Evolutionary conservation across 2,113 vertebrate genomes (phyloP).

Genomic region (Eptesicus fuscus): DNA sequence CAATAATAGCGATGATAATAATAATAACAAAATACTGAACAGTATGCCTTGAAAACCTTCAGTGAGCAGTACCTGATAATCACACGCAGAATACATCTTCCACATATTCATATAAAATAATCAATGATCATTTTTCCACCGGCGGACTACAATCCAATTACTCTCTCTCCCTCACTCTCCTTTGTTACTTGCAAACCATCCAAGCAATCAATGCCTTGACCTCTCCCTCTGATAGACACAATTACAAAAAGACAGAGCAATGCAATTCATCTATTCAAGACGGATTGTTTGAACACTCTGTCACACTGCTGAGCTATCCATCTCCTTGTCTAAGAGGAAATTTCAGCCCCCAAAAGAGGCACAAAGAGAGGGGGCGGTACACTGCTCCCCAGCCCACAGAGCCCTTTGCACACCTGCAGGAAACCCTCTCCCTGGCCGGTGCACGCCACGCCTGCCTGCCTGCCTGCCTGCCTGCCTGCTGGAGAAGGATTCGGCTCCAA

Average conservation of each 20-base stretch:
- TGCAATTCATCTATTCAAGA: slow-evolving; percentile 72
- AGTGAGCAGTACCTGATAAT: slow-evolving; percentile 67
- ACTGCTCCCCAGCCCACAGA: not conserved
- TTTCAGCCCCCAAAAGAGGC: slow-evolving; percentile 69
- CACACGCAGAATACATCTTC: slow-evolving; percentile 76
- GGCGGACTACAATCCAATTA: slow-evolving; percentile 69
- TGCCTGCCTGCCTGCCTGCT: not conserved
- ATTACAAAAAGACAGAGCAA: slow-evolving; percentile 78
- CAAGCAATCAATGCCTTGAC: slow-evolving; percentile 80
- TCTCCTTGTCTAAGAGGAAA: slow-evolving; percentile 70
- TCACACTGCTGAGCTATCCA: slow-evolving; percentile 69
- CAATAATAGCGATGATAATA: slow-evolving; percentile 51
- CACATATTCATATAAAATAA: slow-evolving; percentile 80
- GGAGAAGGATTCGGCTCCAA: slow-evolving; percentile 11
- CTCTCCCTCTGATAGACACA: slow-evolving; percentile 75
- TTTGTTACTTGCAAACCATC: slow-evolving; percentile 80
- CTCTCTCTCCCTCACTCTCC: slow-evolving; percentile 74
- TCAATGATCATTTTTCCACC: slow-evolving; percentile 75
- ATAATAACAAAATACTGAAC: slow-evolving; percentile 70
- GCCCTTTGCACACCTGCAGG: slow-evolving; percentile 50
- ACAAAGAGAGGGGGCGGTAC: slow-evolving; percentile 61
- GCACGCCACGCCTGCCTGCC: not conserved
- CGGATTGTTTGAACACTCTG: slow-evolving; percentile 77
- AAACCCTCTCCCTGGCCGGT: slow-evolving; percentile 21
- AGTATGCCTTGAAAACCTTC: slow-evolving; percentile 73